Conservation (phyloP, 2,888 invertebrate genomes). For the Endomychus coccineus region DNA sequence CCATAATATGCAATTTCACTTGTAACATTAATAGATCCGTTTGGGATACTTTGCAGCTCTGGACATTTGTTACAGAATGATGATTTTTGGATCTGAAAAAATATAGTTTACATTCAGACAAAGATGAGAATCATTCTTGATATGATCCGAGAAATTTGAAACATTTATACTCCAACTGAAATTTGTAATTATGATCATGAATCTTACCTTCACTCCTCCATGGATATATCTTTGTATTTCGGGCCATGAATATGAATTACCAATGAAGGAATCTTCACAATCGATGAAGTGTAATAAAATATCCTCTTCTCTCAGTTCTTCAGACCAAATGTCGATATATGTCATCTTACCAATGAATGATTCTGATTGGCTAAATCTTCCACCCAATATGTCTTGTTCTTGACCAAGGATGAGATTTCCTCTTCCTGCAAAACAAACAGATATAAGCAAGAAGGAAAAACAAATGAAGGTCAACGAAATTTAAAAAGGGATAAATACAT, state of each 20-base stretch:
- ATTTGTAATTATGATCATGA: no score
- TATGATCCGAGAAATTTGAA: no score
- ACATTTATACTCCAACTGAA: no score
- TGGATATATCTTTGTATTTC: constrained; percentile 49
- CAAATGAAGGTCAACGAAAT: no score
- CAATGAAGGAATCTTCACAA: constrained; percentile 46
- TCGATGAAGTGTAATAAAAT: constrained; percentile 42
- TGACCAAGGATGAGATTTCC: constrained; percentile 61
- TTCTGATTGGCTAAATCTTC: constrained; percentile 58
- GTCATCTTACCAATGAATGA: constrained; percentile 59
- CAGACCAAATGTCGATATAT: constrained; percentile 55
- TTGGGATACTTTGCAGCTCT: constrained; percentile 39
- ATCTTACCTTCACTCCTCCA: constrained; percentile 49
- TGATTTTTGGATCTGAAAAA: constrained; percentile 40
- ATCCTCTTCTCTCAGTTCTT: constrained; percentile 41
- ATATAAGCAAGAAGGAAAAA: not conserved
- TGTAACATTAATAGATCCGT: constrained; percentile 44
- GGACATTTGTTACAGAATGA: constrained; percentile 52
- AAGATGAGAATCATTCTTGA: constrained; percentile 12
- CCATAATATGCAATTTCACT: constrained; percentile 44
- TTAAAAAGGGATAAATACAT: no score
- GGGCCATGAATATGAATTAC: constrained; percentile 55
- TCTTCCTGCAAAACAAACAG: constrained; percentile 35
- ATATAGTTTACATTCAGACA: constrained; percentile 2
- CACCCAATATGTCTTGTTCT: constrained; percentile 58